These are phyloP conservation scores for Plumapathes pennacea DNA, from an alignment of 92 coral and sea anemone genomes.

Conservation along the genomic window DNA sequence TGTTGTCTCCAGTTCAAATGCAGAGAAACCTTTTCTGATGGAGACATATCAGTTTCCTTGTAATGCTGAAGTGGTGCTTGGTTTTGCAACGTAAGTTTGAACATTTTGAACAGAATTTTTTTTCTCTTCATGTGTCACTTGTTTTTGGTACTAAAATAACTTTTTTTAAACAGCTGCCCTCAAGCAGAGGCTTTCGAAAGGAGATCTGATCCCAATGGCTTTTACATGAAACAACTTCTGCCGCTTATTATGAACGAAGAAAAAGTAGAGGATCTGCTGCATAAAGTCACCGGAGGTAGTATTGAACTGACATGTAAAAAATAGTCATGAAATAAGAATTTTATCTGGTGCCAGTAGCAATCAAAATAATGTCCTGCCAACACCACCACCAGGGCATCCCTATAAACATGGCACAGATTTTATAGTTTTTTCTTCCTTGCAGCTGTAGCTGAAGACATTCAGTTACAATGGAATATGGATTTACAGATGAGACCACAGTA, in stretches of 20 bases:
- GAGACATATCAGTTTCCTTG: conserved; percentile 65
- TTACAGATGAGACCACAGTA: conserved; percentile 79
- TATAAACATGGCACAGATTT: no score
- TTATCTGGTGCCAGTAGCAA: no score
- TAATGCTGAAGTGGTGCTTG: conserved; percentile 78
- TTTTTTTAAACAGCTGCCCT: conserved; percentile 53
- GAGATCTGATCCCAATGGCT: conserved; percentile 77
- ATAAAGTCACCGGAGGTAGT: conserved; percentile 76
- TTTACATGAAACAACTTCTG: conserved; percentile 84
- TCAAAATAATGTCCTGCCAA: no score
- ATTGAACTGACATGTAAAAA: conserved; percentile 31
- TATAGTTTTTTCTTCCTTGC: not conserved
- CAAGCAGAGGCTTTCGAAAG: conserved; percentile 92
- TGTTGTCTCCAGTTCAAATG: conserved; percentile 31
- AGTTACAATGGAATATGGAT: conserved; percentile 35
- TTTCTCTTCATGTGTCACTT: not conserved
- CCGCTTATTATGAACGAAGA: conserved; percentile 63
- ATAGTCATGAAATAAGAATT: conserved; percentile 3
- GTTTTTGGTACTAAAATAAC: not conserved
- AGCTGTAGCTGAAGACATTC: conserved; percentile 60
- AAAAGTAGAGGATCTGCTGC: conserved; percentile 85
- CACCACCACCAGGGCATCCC: no score
- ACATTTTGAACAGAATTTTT: not conserved
- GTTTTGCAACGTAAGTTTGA: conserved; percentile 92
- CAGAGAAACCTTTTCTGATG: conserved; percentile 37